Percentiles rank a stretch among this genome's conserved stretches.
Evolutionary conservation across 2,113 vertebrate species (phyloP).

Genomic region (Salvelinus sp.): DNA sequence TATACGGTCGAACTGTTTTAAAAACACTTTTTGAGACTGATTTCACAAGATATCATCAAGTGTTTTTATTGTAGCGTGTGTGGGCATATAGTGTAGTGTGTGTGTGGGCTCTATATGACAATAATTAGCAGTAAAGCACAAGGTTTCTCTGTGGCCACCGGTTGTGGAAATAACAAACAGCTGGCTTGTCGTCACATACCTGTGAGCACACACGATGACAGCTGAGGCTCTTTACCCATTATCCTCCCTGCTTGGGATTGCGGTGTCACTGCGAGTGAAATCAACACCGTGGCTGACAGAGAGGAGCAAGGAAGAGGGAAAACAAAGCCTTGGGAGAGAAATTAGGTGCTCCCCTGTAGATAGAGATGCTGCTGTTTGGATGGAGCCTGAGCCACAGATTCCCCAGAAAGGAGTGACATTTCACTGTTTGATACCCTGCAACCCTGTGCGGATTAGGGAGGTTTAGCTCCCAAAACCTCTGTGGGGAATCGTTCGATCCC

Average conservation of each 20-base stretch:
- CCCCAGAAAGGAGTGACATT: slow-evolving; percentile 55
- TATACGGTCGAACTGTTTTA: too few species aligned
- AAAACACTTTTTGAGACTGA: too few species aligned
- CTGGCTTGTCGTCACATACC: not conserved
- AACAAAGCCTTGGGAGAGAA: slow-evolving; percentile 2
- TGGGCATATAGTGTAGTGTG: too few species aligned
- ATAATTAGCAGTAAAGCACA: not conserved
- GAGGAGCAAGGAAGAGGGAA: not conserved
- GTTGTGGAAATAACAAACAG: not conserved
- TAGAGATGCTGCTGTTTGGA: slow-evolving; percentile 38
- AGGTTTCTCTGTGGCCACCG: not conserved
- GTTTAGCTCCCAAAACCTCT: slow-evolving; percentile 45
- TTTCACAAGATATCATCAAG: not conserved
- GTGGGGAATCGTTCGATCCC: slow-evolving; percentile 40
- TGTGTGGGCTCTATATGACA: not conserved
- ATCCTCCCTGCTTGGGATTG: slow-evolving; percentile 3
- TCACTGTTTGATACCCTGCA: slow-evolving; percentile 41
- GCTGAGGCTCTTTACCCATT: slow-evolving; percentile 5
- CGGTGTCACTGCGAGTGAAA: slow-evolving; percentile 6
- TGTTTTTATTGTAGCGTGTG: not conserved
- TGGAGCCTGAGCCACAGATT: slow-evolving; percentile 34
- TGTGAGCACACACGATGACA: not conserved
- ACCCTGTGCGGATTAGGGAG: slow-evolving; percentile 51
- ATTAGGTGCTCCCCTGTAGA: slow-evolving; percentile 43
- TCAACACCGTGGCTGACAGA: not conserved